Evolutionary conservation across 2,888 invertebrate species (phyloP), one percentile per base, ranked within the genome.

Genomic region (Venusia cambrica): DNA sequence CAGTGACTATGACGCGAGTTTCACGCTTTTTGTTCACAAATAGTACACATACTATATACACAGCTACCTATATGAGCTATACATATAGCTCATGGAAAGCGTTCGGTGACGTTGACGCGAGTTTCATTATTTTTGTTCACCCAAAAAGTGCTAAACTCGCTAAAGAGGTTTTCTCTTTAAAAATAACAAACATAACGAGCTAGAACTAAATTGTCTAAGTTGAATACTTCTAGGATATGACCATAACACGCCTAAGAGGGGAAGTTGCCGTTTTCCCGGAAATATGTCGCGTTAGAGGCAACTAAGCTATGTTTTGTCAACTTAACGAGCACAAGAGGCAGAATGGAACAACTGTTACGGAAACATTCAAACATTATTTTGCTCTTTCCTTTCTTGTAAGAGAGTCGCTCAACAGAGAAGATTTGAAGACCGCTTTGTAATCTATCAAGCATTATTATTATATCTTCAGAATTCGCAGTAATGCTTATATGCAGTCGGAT

Each of bases 241-340:
- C 52, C 36, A 39, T 42, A 48, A 38, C 42, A 50, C 37, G 46
- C 41, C 48, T 59, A 54, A 54, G 58, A 54, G 55, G 44, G 57
- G 52, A 64, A 62, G 62, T 67, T 65, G 64, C 62, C 69, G 62
- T 66, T 62, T 47, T 34, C 37, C 43, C 46, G 47, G 51, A 63
- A 57, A 60, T 64, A 63, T 57, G 48, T 58, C 54, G 62, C 51
- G 54, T 66, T 59, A 55, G 64, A 64, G 59, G 54, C 50, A 67
- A 62, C 62, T 61, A 59, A 65, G 58, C 54, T 57, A 58, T 62
- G 62, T 68, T 70, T 55, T 68, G 61, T 62, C 57, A 58, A 60
- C 51, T 58, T 65, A 73, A 73, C 64, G 72, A 69, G 58, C 57
- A 32, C 64, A 25, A 47, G 69, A 57, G 69, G 51, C 58, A 32